A percentile compares a stretch with the other conserved stretches of the same genome.
Conservation (phyloP, 2,888 invertebrate genomes). For the Ophioninae sp. region DNA sequence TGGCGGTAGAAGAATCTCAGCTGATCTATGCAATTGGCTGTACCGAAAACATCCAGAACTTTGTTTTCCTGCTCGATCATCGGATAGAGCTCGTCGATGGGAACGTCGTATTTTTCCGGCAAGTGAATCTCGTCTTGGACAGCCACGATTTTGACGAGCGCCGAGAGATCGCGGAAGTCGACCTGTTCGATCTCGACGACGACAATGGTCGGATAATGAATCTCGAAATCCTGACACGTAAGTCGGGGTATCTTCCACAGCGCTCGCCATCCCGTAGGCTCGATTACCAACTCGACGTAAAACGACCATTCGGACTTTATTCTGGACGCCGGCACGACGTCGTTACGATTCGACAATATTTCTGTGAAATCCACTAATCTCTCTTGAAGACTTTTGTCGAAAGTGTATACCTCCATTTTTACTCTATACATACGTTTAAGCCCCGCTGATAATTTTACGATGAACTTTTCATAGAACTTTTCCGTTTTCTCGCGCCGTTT, state of each 20-base stretch:
- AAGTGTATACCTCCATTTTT: constrained; percentile 84
- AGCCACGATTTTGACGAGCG: constrained; percentile 84
- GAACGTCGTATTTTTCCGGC: constrained; percentile 84
- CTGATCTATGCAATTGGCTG: constrained; percentile 86
- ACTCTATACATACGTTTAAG: too few species aligned
- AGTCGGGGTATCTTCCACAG: constrained; percentile 87
- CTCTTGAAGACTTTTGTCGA: constrained; percentile 83
- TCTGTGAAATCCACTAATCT: constrained; percentile 83
- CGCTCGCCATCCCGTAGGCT: constrained; percentile 87
- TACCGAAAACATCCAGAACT: constrained; percentile 83
- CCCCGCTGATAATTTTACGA: too few species aligned
- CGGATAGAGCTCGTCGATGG: constrained; percentile 85
- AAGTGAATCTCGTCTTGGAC: constrained; percentile 86
- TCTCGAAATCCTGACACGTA: constrained; percentile 85
- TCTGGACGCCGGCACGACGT: constrained; percentile 81
- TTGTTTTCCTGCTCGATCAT: constrained; percentile 84
- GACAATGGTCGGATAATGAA: constrained; percentile 86
- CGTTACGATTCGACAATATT: constrained; percentile 81
- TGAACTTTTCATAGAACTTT: neutral
- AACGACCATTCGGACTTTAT: constrained; percentile 83
- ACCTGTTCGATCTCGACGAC: constrained; percentile 84
- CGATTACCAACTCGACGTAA: constrained; percentile 84
- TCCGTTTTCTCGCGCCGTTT: neutral
- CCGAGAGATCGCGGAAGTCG: constrained; percentile 83
- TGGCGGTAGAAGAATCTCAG: constrained; percentile 86